Evolutionary conservation across 2,888 invertebrate species (phyloP).

Genomic region (Plebejus argus): DNA sequence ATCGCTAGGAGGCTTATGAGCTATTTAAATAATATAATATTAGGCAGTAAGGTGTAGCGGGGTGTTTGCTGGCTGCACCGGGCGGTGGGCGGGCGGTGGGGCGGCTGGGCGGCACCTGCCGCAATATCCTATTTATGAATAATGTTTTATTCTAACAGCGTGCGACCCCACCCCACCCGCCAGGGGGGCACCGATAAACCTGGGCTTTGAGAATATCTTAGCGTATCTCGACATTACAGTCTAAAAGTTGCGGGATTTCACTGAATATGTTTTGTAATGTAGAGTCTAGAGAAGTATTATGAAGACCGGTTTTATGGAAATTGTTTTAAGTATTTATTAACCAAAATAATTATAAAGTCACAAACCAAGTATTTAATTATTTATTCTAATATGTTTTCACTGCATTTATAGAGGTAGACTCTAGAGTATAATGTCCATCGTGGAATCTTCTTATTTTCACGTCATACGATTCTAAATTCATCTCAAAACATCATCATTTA

Average conservation of each 20-base stretch:
- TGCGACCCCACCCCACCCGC: constrained; percentile 57
- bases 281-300: background rate
- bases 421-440: no score
- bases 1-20: background rate
- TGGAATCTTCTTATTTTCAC: no score
- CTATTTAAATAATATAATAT: constrained; percentile 6
- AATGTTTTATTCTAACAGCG: constrained; percentile 80
- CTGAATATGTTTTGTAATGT: background rate
- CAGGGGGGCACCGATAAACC: constrained; percentile 34
- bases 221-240: constrained; percentile 21
- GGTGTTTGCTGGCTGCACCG: constrained; percentile 46
- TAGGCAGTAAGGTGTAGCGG: constrained; percentile 35
- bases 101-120: constrained; percentile 56
- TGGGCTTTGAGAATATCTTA: constrained; percentile 33
- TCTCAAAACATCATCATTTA: background rate
- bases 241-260: constrained; percentile 13
- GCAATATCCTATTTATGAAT: constrained; percentile 80
- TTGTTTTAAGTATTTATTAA: no score
- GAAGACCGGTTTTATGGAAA: background rate
- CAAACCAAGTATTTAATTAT: no score
- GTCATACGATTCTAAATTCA: background rate
- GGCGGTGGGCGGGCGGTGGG: constrained; percentile 43
- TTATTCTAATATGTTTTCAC: no score
- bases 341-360: no score
- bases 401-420: no score